Conservation (phyloP, 2,797 vertebrate species). For the Protosalanx chinensis region DNA sequence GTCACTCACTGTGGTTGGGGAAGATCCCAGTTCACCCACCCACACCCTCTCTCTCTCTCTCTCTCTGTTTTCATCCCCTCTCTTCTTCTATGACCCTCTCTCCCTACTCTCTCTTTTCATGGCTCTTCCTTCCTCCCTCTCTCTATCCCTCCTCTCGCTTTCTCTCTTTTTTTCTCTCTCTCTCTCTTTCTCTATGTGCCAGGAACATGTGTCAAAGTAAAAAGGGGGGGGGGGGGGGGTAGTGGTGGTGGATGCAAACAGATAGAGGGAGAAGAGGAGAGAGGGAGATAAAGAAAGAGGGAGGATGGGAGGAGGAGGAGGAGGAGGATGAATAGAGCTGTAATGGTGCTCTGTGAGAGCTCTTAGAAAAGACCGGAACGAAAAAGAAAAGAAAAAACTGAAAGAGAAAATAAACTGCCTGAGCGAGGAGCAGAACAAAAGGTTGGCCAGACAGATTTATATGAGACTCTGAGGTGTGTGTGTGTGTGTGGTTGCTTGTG, state of each 20-base stretch:
- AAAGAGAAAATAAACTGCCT: slow-evolving; percentile 59
- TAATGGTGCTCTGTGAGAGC: slow-evolving; percentile 73
- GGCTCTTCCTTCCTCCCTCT: slow-evolving; percentile 20
- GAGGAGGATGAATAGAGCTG: slow-evolving; percentile 65
- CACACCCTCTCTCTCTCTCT: slow-evolving; percentile 25
- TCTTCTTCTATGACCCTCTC: slow-evolving; percentile 30
- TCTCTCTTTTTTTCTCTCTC: slow-evolving; percentile 32
- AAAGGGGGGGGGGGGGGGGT: slow-evolving; percentile 11
- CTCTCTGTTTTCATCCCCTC: slow-evolving; percentile 34
- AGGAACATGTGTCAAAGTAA: slow-evolving; percentile 42
- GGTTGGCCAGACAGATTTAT: slow-evolving; percentile 73
- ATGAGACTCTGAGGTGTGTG: slow-evolving; percentile 60
- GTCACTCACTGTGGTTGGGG: slow-evolving; percentile 30
- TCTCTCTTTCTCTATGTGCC: slow-evolving; percentile 39
- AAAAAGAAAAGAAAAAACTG: slow-evolving; percentile 45
- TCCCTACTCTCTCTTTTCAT: slow-evolving; percentile 31
- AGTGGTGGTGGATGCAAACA: slow-evolving; percentile 7
- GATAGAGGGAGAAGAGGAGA: slow-evolving; percentile 35
- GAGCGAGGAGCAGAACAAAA: slow-evolving; percentile 72
- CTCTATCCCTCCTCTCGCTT: slow-evolving; percentile 38
- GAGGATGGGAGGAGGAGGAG: slow-evolving; percentile 33
- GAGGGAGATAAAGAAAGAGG: not conserved
- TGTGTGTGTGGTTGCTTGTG: slow-evolving; percentile 7
- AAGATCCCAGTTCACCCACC: slow-evolving; percentile 5
- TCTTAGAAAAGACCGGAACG: too few relatives aligned